Base-by-base conservation (phyloP, 2,113 vertebrate species). In the Illadopsis cleaveri region DNA sequence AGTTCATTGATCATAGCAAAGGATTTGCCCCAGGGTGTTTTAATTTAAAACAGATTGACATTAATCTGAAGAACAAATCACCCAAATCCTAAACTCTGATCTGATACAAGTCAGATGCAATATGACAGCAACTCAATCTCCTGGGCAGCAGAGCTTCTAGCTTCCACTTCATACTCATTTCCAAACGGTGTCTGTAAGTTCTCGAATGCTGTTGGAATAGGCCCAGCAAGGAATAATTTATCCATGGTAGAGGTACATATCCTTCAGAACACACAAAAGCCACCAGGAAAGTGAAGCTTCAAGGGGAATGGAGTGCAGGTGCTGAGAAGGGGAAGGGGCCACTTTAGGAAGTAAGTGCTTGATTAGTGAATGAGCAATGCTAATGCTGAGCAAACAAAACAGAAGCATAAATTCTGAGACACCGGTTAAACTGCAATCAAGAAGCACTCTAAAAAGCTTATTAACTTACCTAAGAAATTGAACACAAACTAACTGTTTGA, bases 11-110 rank as follows among this genome's bases (percentile, higher is more conserved):
- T 96, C 93, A 96, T 77, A 95, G 85, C 85, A 87, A 94, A 94
- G 85, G 87, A 92, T 96, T 95, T 97, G 94, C 90, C 93, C 88
- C 82, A 84, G 94, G 95, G 94, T 86, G 92, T 95, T 96, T 94
- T 95, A 94, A 96, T 96, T 97, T 96, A 93, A 97, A 97, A 91
- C 95, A 97, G 94, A 95, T 90, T 97, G 90, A 96, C 90, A 94
- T 94, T 96, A 97, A 97, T 95, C 96, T 96, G 86, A 95, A 95
- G 87, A 96, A 94, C 94, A 96, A 97, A 94, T 92, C 92, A 95
- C 86, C 82, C 90, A 92, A 96, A 95, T 96, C 76, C 93, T 93
- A 95, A 96, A 96, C 81, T 93, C 93, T 95, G 92, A 95, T 95
- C 92, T 95, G 95, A 94, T 93, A 78, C 85, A 93, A 97, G 94